phyloP scores from a whole-genome alignment of 2,113 vertebrate genomes.

The Poicephalus meyeri region DNA sequence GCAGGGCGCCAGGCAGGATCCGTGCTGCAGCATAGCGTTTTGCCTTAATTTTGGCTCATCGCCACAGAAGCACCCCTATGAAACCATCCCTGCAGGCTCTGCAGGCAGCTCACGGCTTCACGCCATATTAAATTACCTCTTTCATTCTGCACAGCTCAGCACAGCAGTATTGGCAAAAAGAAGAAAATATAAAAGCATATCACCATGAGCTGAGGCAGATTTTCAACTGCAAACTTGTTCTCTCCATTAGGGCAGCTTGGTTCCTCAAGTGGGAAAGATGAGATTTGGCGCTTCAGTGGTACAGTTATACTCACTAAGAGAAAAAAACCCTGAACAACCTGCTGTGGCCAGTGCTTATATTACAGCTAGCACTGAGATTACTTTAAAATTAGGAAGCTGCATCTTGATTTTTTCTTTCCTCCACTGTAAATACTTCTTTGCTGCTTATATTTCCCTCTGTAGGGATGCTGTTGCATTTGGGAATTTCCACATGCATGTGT shows the following conservation, averaged over 20 bases:
- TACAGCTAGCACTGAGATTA: neutral
- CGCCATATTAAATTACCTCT: slow-evolving; percentile 39
- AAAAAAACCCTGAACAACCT: neutral
- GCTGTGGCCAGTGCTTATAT: neutral
- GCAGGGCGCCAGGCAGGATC: neutral
- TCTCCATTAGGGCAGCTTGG: neutral
- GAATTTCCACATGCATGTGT: neutral
- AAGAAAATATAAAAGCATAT: neutral
- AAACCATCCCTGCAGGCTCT: neutral
- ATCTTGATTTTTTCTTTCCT: neutral
- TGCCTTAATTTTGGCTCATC: neutral
- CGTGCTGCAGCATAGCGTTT: neutral
- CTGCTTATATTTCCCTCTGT: neutral
- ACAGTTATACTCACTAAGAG: neutral
- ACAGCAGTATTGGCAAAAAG: neutral
- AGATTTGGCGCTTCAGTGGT: neutral
- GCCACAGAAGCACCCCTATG: neutral
- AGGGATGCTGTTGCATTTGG: neutral
- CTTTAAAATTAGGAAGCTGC: neutral
- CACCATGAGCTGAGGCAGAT: neutral
- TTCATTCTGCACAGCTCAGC: neutral
- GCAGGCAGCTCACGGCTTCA: neutral
- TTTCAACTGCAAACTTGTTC: neutral
- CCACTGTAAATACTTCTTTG: neutral
- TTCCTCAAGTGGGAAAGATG: neutral